These are phyloP conservation scores for Enoplosus armatus DNA, from an alignment of 2,797 vertebrate genomes.

Conservation along the genomic window DNA sequence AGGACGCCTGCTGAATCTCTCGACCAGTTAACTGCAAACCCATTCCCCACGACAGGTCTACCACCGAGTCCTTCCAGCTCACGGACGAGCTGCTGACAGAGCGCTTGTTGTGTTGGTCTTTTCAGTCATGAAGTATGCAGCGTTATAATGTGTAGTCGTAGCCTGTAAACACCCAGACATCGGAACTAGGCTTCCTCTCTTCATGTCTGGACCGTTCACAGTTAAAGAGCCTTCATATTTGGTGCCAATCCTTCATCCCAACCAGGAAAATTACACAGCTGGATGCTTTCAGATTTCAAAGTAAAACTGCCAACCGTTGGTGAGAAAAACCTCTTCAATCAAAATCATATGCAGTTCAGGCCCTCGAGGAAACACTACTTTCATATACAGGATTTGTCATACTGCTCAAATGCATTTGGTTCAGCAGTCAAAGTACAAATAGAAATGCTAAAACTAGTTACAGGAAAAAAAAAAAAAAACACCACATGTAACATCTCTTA, in stretches of 20 bases:
- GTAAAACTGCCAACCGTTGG: constrained; percentile 69
- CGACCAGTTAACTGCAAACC: constrained; percentile 62
- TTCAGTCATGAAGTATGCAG: constrained; percentile 55
- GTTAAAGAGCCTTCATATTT: constrained; percentile 75
- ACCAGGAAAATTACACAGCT: constrained; percentile 44
- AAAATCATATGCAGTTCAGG: constrained; percentile 35
- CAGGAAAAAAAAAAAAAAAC: constrained; percentile 60
- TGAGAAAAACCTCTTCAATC: constrained; percentile 31
- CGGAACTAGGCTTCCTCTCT: constrained; percentile 29
- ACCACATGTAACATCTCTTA: constrained; percentile 74
- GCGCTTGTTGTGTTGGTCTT: constrained; percentile 49
- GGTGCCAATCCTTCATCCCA: constrained; percentile 77
- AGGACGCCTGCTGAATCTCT: constrained; percentile 65
- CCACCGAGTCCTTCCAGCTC: constrained; percentile 61
- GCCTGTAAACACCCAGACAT: constrained; percentile 52
- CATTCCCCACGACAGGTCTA: constrained; percentile 47
- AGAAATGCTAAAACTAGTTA: constrained; percentile 80
- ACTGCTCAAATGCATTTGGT: constrained; percentile 82
- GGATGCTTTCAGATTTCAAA: constrained; percentile 63
- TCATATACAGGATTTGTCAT: constrained; percentile 71
- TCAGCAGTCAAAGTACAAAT: constrained; percentile 78
- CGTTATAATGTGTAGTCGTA: constrained; percentile 39
- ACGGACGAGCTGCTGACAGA: constrained; percentile 33
- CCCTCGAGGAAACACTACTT: constrained; percentile 56
- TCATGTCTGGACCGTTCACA: constrained; percentile 68